Evolutionary conservation across 2,888 invertebrate species (phyloP), one percentile per base, ranked within the genome.

Genomic region (Heliconius charithonia): DNA sequence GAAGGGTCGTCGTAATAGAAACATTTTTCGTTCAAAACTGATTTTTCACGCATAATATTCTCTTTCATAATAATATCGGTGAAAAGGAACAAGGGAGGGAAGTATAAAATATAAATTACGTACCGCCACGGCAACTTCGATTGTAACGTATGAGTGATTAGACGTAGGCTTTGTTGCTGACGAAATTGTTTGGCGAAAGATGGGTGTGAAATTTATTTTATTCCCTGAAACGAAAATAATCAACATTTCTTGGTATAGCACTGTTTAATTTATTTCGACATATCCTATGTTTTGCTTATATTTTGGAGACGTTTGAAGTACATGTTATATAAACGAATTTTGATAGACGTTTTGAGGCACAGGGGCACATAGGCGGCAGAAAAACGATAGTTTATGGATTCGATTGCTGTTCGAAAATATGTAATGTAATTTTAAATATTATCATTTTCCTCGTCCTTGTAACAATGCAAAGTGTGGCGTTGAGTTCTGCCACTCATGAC

Each of bases 1-100:
- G 70, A 66, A 74, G 75, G 73, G 78, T 80, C 72, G n/a, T 41
- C 41, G 70, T 76, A 78, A 78, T 78, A 79, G 22, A 71, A n/a
- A 74, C 32, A 66, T 65, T 77, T 76, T 37, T 37, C 32, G 32
- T 9, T 37, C 32, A 9, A 9, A 32, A 37, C 32, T 37, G 1
- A 37, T 37, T 37, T 37, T 37, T 37, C 32, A 37, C 32, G 32
- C 32, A 37, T 37, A 37, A 37, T 37, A 37, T 37, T 37, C 32
- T 37, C 32, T 9, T 32, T 32, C 32, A 32, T 32, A 32, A 32
- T 32, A 32, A 32, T 32, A 32, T 32, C 32, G 32, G 32, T 37
- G 32, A 37, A 65, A 79, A 67, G 78, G 65, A 75, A 77, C 51
- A 78, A 79, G 74, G 74, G 79, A 67, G 66, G 77, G 63, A 66